Base-by-base conservation (phyloP, 2,888 invertebrate species). In the Phanerotoma sp. region DNA sequence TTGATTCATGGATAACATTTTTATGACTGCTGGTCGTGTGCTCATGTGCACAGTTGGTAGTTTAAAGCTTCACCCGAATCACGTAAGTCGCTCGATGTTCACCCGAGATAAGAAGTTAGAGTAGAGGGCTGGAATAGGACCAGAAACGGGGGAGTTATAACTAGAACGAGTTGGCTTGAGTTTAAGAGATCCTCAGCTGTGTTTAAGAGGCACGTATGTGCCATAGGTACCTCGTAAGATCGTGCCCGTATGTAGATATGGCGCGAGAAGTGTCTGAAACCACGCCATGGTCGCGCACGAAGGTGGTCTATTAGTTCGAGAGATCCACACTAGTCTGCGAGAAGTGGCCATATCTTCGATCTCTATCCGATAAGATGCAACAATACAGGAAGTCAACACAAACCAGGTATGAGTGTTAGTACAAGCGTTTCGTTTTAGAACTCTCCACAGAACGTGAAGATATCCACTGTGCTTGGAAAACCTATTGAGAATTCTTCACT, bases 281-380 rank as follows among this genome's bases (percentile, higher is more conserved):
- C 66, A 67, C 65, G 64, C 66, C 68, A 65, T 59, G 62, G 61
- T 56, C 41, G 51, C 66, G 63, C 71, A 70, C 69, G 68, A 67
- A 66, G 72, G 69, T 67, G 68, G 70, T 71, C 74, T 74, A 74
- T 74, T 74, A 74, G 73, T 69, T 71, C 66, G 66, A 56, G 48
- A 38, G 46, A 50, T 48, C 22, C 50, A 48, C 52, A 52, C 50
- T 50, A 48, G 51, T 48, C 40, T 53, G 53, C 40, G 50, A 47
- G 33, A 59, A 60, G 62, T 63, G 64, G 64, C 66, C 66, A 65
- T 70, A 70, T 73, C 72, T 66, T 56, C 63, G 75, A 75, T 75
- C 70, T 25, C 25, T 62, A 62, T 55, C 58, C 64, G 75, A 75
- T 75, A 75, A 75, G 68, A 68, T 64, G 65, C 64, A 69, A 75